These are phyloP conservation scores for Anas platyrhynchos DNA, from an alignment of 2,113 vertebrate species.

Conservation along the genomic window DNA sequence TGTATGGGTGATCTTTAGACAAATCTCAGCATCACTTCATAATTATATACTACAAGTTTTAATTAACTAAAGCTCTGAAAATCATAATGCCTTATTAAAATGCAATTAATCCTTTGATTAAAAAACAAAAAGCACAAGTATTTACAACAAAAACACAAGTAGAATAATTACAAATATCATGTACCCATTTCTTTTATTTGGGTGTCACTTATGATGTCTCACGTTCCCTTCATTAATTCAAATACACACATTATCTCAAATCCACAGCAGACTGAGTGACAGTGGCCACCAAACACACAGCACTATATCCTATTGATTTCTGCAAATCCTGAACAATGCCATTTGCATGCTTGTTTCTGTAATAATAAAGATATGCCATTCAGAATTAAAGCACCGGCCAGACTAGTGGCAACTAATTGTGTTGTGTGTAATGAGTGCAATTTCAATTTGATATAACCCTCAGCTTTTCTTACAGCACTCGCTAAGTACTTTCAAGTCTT, in stretches of 20 bases:
- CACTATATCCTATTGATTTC: slow-evolving; percentile 99
- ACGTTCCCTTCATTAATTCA: slow-evolving; percentile 99
- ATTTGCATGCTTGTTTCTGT: slow-evolving; percentile 99
- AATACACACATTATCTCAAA: slow-evolving; percentile 99
- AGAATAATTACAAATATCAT: slow-evolving; percentile 99
- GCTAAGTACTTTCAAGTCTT: slow-evolving; percentile 99
- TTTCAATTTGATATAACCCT: slow-evolving; percentile 99
- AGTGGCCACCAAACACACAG: slow-evolving; percentile 98
- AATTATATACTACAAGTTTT: slow-evolving; percentile 90
- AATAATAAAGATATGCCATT: slow-evolving; percentile 99
- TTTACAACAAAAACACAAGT: slow-evolving; percentile 99
- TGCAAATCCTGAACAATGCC: slow-evolving; percentile 99
- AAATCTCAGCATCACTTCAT: slow-evolving; percentile 88
- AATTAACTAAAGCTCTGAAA: slow-evolving; percentile 89
- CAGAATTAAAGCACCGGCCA: slow-evolving; percentile 99
- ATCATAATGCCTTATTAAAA: slow-evolving; percentile 99
- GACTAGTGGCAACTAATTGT: slow-evolving; percentile 99
- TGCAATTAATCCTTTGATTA: slow-evolving; percentile 99
- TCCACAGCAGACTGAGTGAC: slow-evolving; percentile 99
- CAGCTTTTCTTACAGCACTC: slow-evolving; percentile 98
- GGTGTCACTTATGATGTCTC: slow-evolving; percentile 99
- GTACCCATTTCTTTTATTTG: slow-evolving; percentile 99
- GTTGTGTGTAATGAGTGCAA: slow-evolving; percentile 99
- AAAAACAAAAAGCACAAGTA: slow-evolving; percentile 99
- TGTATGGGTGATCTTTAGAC: slow-evolving; percentile 86